Conservation (phyloP, 1,140 invertebrate species). For the Eumeta japonica region DNA sequence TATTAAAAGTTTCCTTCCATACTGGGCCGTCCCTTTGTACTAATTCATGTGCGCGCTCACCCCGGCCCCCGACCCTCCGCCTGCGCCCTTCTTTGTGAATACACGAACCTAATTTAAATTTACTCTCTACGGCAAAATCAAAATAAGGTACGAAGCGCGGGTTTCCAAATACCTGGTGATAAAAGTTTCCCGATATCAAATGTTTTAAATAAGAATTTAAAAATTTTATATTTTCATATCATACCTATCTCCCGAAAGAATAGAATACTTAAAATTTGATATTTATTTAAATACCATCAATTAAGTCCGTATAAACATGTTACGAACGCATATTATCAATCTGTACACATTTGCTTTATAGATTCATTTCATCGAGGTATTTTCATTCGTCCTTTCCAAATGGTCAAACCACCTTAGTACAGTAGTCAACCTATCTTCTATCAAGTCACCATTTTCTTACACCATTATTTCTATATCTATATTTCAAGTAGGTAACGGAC, state of each 20-base stretch:
- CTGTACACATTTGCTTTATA: constrained; percentile 3
- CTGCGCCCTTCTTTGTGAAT: constrained; percentile 22
- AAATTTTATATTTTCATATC: constrained; percentile 1
- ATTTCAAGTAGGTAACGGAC: not conserved
- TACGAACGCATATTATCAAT: constrained; percentile 30
- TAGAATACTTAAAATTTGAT: constrained; percentile 8
- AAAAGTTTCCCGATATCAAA: too few relatives aligned
- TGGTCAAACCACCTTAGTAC: too few relatives aligned
- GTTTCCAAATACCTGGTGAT: too few relatives aligned
- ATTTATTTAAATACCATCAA: constrained; percentile 26
- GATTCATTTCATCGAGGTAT: too few relatives aligned
- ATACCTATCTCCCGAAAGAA: constrained; percentile 2
- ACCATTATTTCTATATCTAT: constrained; percentile 6
- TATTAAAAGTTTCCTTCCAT: constrained; percentile 53
- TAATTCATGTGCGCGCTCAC: constrained; percentile 23
- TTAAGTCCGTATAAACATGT: constrained; percentile 22
- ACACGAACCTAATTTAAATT: constrained; percentile 25
- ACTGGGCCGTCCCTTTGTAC: constrained; percentile 36
- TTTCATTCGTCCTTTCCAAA: not conserved
- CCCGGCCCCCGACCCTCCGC: constrained; percentile 16
- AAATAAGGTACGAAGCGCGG: too few relatives aligned
- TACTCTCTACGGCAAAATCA: constrained; percentile 13
- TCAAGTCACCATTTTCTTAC: too few relatives aligned
- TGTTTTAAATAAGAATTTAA: constrained; percentile 7
- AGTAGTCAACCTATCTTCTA: constrained; percentile 19